Percentiles rank a stretch among this genome's conserved stretches.
phyloP scores from a whole-genome alignment of 2,888 invertebrate species.

The Dichetophora obliterata region DNA sequence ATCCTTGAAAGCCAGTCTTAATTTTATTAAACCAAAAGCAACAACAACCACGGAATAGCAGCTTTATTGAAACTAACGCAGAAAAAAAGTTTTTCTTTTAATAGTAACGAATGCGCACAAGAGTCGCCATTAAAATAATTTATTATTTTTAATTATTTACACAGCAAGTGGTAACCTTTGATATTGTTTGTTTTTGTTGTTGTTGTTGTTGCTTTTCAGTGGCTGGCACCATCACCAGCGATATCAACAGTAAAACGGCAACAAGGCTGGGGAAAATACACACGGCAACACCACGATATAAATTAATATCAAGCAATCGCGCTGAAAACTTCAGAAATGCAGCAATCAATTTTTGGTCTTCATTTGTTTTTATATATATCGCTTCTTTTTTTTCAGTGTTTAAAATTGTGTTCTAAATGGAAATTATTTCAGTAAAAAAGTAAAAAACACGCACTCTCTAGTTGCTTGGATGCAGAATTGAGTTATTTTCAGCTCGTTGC shows the following conservation, averaged over 20 bases:
- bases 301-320: constrained; percentile 8
- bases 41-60: not conserved
- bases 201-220: not conserved
- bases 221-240: too few species aligned
- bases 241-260: not conserved
- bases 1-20: too few species aligned
- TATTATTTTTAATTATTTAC: constrained; percentile 41
- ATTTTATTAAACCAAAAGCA: not conserved
- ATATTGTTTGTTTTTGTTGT: not conserved
- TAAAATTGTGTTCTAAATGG: not conserved
- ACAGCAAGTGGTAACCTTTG: constrained; percentile 29
- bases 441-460: not conserved
- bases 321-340: not conserved
- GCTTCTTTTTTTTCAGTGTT: not conserved
- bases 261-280: not conserved
- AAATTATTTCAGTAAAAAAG: not conserved
- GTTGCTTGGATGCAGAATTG: constrained; percentile 28
- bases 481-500: constrained; percentile 33
- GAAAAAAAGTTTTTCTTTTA: not conserved
- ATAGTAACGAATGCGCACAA: not conserved
- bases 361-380: not conserved
- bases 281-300: not conserved
- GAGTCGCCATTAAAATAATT: constrained; percentile 34
- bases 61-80: not conserved
- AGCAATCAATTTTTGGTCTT: not conserved